Evolutionary conservation across 2,888 invertebrate genomes (phyloP).

Genomic region (Druceiella hillmani): DNA sequence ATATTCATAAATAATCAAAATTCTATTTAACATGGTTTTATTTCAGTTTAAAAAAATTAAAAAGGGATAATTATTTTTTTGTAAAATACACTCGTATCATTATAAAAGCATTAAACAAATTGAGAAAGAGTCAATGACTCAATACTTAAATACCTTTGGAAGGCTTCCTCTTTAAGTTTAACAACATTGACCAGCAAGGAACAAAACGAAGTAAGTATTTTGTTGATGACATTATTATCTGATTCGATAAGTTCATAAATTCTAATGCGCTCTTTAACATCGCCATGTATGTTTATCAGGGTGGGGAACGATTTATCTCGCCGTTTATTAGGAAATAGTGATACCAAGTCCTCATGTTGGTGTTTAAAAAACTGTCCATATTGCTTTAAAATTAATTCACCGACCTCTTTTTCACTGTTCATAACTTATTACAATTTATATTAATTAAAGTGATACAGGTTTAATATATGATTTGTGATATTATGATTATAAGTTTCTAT

Average conservation of each 20-base stretch:
- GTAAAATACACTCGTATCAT: too few species aligned
- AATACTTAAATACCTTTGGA: slow-evolving; percentile 45
- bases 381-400: slow-evolving; percentile 36
- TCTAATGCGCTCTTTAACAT: slow-evolving; percentile 57
- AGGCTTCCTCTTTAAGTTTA: slow-evolving; percentile 61
- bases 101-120: too few species aligned
- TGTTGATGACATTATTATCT: slow-evolving; percentile 75
- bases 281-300: slow-evolving; percentile 36
- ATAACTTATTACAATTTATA: slow-evolving; percentile 36
- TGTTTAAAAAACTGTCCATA: slow-evolving; percentile 46
- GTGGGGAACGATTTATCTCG: slow-evolving; percentile 37
- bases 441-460: background rate
- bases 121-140: too few species aligned
- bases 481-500: too few species aligned
- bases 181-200: slow-evolving; percentile 74
- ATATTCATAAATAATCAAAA: too few species aligned
- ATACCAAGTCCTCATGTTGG: slow-evolving; percentile 37
- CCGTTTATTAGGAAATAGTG: slow-evolving; percentile 28
- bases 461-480: too few species aligned
- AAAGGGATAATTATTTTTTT: too few species aligned
- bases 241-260: slow-evolving; percentile 70
- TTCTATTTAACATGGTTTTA: too few species aligned
- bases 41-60: too few species aligned
- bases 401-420: slow-evolving; percentile 42
- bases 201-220: slow-evolving; percentile 73